Evolutionary conservation across 2,797 vertebrate genomes (phyloP), one percentile per base, ranked within the genome.

Genomic region (Champsocephalus esox): DNA sequence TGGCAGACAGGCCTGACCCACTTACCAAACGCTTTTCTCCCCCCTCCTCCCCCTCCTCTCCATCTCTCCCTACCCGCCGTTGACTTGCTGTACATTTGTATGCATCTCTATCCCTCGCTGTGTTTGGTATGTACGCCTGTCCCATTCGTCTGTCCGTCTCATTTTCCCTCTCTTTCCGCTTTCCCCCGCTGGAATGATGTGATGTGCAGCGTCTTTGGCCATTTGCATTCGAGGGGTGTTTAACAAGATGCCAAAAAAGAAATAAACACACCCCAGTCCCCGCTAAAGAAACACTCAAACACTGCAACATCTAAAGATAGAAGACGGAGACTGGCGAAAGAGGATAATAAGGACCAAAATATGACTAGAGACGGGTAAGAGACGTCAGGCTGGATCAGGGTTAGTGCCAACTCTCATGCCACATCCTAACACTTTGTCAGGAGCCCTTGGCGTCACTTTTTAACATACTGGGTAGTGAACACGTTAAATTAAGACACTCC

Each of bases 1-100:
- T 78, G 70, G 84, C 81, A 88, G 87, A 85, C 84, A 84, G 84
- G 75, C 87, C 88, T 93, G 93, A 94, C 92, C 92, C 87, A 92
- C 91, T 93, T 93, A 89, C 83, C 81, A 79, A 85, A 70, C 59
- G 12, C 82, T 82, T 75, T 74, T 81, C 66, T 69, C 64, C 66
- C 61, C 34, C 57, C 16, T 48, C 56, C 44, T 70, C 57, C 62
- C 3, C 24, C 21, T 59, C 54, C 60, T 9, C 80, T 74, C 77
- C 58, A 45, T 75, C 76, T 79, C 87, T 24, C 24, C 24, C 24
- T 24, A 24, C 24, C 24, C 24, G 24, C 24, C 24, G 44, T 55
- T 48, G 59, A 70, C 68, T 82, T 4, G 72, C 80, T 71, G 59
- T 84, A 70, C 41, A 88, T 92, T 79, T 81, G 69, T 62, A 82